Evolutionary conservation across 2,888 invertebrate genomes (phyloP), one percentile per base, ranked within the genome.

Genomic region (Argyra leucocephala): DNA sequence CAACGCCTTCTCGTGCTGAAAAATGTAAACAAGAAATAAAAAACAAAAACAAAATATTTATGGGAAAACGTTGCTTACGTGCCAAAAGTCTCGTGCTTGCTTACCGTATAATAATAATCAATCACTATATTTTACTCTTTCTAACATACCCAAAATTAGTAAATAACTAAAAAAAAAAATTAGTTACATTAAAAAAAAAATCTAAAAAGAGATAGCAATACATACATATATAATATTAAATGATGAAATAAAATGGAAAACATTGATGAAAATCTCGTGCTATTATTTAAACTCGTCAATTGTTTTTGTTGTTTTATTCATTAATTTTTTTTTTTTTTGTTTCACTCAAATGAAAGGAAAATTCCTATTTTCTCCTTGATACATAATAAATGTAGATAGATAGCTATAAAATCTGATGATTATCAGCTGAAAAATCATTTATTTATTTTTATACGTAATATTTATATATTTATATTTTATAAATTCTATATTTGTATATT

Each of bases 331-430:
- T 31, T 37, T 37, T 48, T 48, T 2, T 7, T 48, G 12, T 48
- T 48, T 48, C 48, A 48, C 48, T 48, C 48, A 48, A 48, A 48
- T 48, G 48, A 48, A 48, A 48, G 48, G 48, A 15, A 48, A 48
- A 48, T 12, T 48, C 5, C 5, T 48, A 5, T 18, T 48, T n/a
- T 15, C 37, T 37, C 37, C 26, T n/a, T 26, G 26, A 6, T 26
- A 26, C 26, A n/a, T n/a, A n/a, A n/a, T n/a, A n/a, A n/a, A n/a
- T n/a, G n/a, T n/a, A n/a, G n/a, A n/a, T n/a, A n/a, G n/a, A 31
- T 31, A 31, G 31, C 1, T 6, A 9, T 26, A 9, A 26, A 26
- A 6, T 9, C 26, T 26, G 4, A 6, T 26, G 4, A 6, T 10
- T 10, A 31, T 31, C 31, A 31, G 31, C 31, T 31, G 31, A 31